Conservation (phyloP, 2,888 invertebrate species). For the Cordylochernes scorpioides region DNA sequence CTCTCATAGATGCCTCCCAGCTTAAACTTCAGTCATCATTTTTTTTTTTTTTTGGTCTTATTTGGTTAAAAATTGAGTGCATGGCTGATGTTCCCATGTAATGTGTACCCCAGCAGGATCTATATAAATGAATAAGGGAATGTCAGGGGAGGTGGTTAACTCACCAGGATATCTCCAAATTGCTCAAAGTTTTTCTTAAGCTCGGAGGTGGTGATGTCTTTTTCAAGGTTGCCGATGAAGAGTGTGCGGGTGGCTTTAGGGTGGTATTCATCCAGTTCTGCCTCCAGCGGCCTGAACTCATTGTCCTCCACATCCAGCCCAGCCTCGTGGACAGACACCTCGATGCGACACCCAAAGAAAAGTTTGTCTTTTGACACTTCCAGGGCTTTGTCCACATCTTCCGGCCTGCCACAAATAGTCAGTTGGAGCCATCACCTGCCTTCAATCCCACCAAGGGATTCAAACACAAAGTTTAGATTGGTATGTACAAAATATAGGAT, state of each 20-base stretch:
- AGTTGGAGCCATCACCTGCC: too few species aligned
- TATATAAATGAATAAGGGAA: too few species aligned
- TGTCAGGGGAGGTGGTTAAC: too few species aligned
- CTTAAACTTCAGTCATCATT: too few species aligned
- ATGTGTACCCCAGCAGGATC: too few species aligned
- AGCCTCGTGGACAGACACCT: conserved; percentile 74
- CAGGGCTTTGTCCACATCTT: conserved; percentile 82
- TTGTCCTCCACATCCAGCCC: conserved; percentile 32
- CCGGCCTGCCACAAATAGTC: conserved; percentile 34
- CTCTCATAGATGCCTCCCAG: too few species aligned
- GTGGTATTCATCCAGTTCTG: conserved; percentile 84
- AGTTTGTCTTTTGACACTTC: conserved; percentile 84
- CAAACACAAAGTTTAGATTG: too few species aligned
- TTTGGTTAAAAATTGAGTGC: too few species aligned
- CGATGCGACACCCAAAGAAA: conserved; percentile 90
- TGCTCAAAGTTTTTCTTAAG: conserved; percentile 72
- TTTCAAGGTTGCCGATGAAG: conserved; percentile 86
- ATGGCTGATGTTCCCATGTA: too few species aligned
- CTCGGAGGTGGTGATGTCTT: conserved; percentile 67
- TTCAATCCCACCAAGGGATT: too few species aligned
- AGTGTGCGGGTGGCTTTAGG: conserved; percentile 84
- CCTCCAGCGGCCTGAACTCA: conserved; percentile 44
- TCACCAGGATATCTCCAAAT: conserved; percentile 74
- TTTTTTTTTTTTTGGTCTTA: too few species aligned
- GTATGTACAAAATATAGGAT: too few species aligned